A percentile compares a stretch with the other conserved stretches of the same genome.
These are phyloP conservation scores for Malacosoma neustria DNA, from an alignment of 2,888 invertebrate species.

Conservation along the genomic window DNA sequence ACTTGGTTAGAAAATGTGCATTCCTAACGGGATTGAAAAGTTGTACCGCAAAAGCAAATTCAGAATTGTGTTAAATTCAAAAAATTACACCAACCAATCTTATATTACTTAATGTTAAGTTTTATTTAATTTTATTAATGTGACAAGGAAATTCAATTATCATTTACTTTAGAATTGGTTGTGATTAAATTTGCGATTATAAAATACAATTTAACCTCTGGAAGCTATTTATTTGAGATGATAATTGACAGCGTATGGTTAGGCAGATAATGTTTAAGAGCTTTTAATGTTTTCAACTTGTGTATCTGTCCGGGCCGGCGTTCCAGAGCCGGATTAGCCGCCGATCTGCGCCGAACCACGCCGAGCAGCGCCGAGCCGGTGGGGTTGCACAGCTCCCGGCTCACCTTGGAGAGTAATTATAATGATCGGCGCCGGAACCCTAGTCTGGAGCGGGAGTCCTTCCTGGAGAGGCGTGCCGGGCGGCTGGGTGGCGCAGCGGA, in stretches of 20 bases:
- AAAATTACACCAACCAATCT: no score
- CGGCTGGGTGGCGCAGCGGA: conserved; percentile 57
- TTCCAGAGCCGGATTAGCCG: conserved; percentile 53
- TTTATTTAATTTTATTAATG: no score
- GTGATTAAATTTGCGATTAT: no score
- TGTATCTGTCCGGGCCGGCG: conserved; percentile 49
- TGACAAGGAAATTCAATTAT: no score
- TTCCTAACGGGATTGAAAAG: no score
- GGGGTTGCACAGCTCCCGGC: conserved; percentile 52
- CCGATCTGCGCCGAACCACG: conserved; percentile 50
- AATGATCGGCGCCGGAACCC: conserved; percentile 71
- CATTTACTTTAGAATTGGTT: no score
- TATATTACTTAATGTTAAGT: no score
- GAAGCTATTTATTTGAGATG: conserved; percentile 48
- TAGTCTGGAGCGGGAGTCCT: conserved; percentile 62
- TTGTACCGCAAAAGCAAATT: no score
- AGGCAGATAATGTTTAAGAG: conserved; percentile 53
- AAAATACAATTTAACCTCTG: conserved; percentile 9
- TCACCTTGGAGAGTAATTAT: conserved; percentile 75
- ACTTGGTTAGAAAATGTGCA: no score
- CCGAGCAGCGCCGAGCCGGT: conserved; percentile 44
- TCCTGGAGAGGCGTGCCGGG: conserved; percentile 69
- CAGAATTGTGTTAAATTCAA: no score
- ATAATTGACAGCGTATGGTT: conserved; percentile 50
- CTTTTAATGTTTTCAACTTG: conserved; percentile 51